phyloP scores from a whole-genome alignment of 1,140 invertebrate genomes.

The Diachasmimorpha longicaudata region DNA sequence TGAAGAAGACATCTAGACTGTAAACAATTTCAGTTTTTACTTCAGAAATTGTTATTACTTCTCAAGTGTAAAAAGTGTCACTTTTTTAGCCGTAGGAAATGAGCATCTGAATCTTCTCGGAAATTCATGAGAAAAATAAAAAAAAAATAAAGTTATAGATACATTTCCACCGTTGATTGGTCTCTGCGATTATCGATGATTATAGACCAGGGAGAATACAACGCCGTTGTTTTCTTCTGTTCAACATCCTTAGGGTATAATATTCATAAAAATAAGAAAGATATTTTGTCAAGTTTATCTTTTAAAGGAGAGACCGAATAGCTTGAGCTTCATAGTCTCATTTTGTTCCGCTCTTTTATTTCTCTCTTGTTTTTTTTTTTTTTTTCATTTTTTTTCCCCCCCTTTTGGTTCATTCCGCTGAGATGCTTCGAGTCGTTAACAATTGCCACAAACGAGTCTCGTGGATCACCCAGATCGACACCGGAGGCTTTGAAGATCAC shows the following conservation, averaged over 20 bases:
- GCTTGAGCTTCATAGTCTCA: too few relatives aligned
- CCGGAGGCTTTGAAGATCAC: neutral
- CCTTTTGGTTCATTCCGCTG: neutral
- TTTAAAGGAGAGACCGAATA: too few relatives aligned
- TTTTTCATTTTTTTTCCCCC: too few relatives aligned
- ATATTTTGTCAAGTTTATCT: neutral
- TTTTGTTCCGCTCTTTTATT: neutral
- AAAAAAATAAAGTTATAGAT: neutral
- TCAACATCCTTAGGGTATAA: neutral
- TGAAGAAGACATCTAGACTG: neutral
- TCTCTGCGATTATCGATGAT: neutral
- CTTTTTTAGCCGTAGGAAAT: neutral
- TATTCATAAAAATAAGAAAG: neutral
- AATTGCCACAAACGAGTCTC: neutral
- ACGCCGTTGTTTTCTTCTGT: neutral
- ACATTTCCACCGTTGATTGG: neutral
- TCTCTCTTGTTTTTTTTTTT: neutral
- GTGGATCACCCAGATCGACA: neutral
- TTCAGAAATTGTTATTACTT: neutral
- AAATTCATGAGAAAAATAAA: neutral
- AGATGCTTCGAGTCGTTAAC: neutral
- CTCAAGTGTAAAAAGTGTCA: neutral
- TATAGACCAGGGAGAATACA: neutral
- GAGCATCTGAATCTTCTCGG: neutral
- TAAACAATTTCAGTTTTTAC: neutral